Evolutionary conservation across 2,113 vertebrate genomes (phyloP), one percentile per base, ranked within the genome.

Genomic region (Noturus placidus): DNA sequence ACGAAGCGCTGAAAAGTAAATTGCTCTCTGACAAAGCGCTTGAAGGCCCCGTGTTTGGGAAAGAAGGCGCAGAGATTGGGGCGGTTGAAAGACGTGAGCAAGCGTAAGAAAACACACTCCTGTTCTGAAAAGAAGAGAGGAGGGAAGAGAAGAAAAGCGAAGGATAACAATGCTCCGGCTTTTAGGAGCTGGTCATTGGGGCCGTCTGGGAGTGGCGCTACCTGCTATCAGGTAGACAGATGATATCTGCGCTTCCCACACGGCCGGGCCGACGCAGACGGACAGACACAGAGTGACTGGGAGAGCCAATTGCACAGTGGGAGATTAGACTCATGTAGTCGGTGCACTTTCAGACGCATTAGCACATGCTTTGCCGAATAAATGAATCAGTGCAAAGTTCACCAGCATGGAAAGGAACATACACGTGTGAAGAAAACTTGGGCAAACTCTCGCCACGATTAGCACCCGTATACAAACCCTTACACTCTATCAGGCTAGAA

Each of bases 221-320:
- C 94, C 94, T 93, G 94, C 93, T 94, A 94, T 92, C 94, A 94
- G 92, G 92, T 92, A 94, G 93, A 94, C 94, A 91, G 94, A 95
- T 95, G 92, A 92, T 92, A 95, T 94, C 94, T 91, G 79, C 9
- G 70, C 88, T 91, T 91, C 89, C 91, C 92, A 87, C 85, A 46
- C 78, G 14, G 77, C 89, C 82, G 10, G 17, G 77, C 89, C 82
- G 10, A 69, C 87, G 89, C 91, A 88, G 87, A 87, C 61, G 76
- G 85, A 78, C 72, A 86, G 91, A 94, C 90, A 92, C 88, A 52
- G 7, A 88, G 91, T 84, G 89, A 92, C 92, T 92, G 90, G 88
- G 92, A 93, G 90, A 92, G 89, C 72, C 92, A 93, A 90, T 89
- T 89, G 91, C 89, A 89, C 87, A 78, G 86, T 30, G 70, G 46